Base-by-base conservation (phyloP, 2,797 vertebrate species). In the Xerus rutilus region DNA sequence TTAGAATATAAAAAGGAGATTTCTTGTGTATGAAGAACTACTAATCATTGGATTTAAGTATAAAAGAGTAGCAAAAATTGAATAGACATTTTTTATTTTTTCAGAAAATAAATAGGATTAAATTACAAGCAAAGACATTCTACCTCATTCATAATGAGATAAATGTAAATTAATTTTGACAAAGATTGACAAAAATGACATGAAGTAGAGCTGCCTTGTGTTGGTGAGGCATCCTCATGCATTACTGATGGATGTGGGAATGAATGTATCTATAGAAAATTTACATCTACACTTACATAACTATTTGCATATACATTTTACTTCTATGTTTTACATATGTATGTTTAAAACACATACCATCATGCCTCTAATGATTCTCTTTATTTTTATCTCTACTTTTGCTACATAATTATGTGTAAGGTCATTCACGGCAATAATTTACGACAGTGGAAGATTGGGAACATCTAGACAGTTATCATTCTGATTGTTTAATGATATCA, bases 61-160 rank as follows among this genome's bases (percentile, higher is more conserved):
- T 14, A 79, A 94, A 82, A 62, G 43, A 92, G 86, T 77, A 73
- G 65, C 17, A 85, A 86, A 62, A 35, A 1, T 67, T 39, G 9
- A 64, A 30, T 3, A 57, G 12, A 39, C 1, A 67, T 54, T 72
- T 94, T 93, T 39, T 39, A 39, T 39, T 39, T 39, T 39, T 39
- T 83, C 25, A 52, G n/a, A 65, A 96, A 89, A 88, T 76, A 94
- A 72, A 25, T 84, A 69, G 30, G 4, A 4, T 86, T 90, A 57
- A 76, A 47, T 59, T 74, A 82, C 69, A 54, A 57, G 14, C 28
- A 76, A 84, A 69, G 5, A 72, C 35, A 83, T 43, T 89, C 28
- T 69, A 28, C 3, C 11, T 87, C 23, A 92, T 18, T 77, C 13
- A 69, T 62, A 72, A 49, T 81, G 43, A 62, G 17, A 93, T 72